A percentile compares a stretch with the other conserved stretches of the same genome.
phyloP scores from a whole-genome alignment of 2,797 vertebrate genomes.

The Etheostoma perlongum region DNA sequence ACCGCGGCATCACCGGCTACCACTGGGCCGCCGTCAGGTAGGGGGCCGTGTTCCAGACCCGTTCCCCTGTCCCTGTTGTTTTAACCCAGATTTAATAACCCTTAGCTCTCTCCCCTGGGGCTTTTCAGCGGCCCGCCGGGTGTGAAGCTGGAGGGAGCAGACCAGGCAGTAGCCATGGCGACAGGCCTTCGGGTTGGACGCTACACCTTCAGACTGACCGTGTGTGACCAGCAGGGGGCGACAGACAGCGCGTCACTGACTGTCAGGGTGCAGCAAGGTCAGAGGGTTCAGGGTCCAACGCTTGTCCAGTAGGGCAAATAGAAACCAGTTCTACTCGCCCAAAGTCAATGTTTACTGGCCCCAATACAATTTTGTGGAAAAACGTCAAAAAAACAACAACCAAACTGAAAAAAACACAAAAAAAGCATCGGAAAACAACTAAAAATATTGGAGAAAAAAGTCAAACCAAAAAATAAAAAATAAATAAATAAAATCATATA shows the following conservation, averaged over 20 bases:
- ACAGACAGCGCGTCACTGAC: constrained; percentile 83
- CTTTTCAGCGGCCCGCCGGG: constrained; percentile 86
- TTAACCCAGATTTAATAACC: background rate
- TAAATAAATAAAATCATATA: no score
- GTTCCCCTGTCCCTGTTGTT: background rate
- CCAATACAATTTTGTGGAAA: no score
- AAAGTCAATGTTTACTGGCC: no score
- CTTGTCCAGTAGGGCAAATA: no score
- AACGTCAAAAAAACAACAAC: no score
- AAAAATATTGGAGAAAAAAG: no score
- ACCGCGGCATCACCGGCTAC: constrained; percentile 85
- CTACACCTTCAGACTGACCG: constrained; percentile 88
- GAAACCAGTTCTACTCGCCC: no score
- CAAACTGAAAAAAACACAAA: no score
- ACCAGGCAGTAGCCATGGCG: constrained; percentile 84
- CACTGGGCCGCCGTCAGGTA: constrained; percentile 92
- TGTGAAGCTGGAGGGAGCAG: constrained; percentile 81
- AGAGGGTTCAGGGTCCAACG: constrained; percentile 44
- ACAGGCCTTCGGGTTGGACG: constrained; percentile 85
- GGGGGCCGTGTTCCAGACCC: background rate
- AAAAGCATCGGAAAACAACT: no score
- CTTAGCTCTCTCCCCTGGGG: background rate
- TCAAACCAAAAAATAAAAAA: no score
- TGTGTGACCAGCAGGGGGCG: constrained; percentile 88
- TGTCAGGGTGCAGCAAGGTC: constrained; percentile 88